These are phyloP conservation scores for Caenorhabditis becei DNA, from an alignment of 2,888 invertebrate genomes.

Conservation along the genomic window DNA sequence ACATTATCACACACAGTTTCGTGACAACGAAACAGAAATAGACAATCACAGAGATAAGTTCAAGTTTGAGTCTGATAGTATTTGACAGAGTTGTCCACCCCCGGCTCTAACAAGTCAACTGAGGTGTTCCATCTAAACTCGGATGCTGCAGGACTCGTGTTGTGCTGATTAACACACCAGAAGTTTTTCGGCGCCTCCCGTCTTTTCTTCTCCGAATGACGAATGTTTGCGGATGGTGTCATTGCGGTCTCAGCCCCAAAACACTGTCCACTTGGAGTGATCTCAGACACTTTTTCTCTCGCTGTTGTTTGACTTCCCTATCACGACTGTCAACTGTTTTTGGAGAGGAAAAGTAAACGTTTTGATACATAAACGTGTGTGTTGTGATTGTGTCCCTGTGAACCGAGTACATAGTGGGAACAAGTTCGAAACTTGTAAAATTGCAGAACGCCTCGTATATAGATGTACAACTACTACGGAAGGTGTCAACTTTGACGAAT, in stretches of 20 bases:
- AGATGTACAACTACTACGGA: slow-evolving; percentile 6
- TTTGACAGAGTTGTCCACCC: too few relatives aligned
- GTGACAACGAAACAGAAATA: too few relatives aligned
- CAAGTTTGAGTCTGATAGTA: too few relatives aligned
- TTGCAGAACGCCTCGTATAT: neutral
- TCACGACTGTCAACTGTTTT: slow-evolving; percentile 44
- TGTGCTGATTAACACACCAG: slow-evolving; percentile 12
- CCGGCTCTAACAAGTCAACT: too few relatives aligned
- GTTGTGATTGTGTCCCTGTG: neutral
- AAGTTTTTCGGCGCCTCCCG: neutral
- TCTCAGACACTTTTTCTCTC: slow-evolving; percentile 14
- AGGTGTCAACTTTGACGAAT: neutral
- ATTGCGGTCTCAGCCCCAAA: neutral
- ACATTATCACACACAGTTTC: too few relatives aligned
- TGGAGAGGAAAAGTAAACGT: slow-evolving; percentile 7
- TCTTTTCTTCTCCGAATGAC: slow-evolving; percentile 12
- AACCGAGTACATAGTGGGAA: slow-evolving; percentile 1
- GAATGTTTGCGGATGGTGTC: slow-evolving; percentile 17
- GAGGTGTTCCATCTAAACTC: neutral
- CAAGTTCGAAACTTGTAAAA: neutral
- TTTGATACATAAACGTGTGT: slow-evolving; percentile 1
- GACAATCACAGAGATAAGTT: too few relatives aligned
- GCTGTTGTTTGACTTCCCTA: slow-evolving; percentile 54
- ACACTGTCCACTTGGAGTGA: slow-evolving; percentile 9
- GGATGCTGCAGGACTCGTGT: neutral